Conservation (phyloP, 2,888 invertebrate species). For the Ormyrus labotus region DNA sequence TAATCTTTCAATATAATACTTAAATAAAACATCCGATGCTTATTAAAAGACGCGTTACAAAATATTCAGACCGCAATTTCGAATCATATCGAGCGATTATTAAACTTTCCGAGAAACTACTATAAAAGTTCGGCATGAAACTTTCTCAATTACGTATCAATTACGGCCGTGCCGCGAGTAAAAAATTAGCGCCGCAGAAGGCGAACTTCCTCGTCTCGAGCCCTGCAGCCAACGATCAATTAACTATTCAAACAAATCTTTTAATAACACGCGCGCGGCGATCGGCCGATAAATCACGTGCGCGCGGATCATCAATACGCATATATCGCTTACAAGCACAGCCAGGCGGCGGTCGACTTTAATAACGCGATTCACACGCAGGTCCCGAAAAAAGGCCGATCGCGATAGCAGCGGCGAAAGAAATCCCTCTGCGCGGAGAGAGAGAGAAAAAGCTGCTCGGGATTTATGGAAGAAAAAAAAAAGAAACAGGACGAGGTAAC, state of each 20-base stretch:
- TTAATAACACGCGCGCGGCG: constrained; percentile 1
- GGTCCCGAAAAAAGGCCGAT: constrained; percentile 22
- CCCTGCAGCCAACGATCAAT: not conserved
- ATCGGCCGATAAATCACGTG: not conserved
- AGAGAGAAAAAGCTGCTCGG: constrained; percentile 12
- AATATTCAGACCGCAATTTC: too few relatives aligned
- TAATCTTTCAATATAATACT: too few relatives aligned
- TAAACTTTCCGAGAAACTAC: too few relatives aligned
- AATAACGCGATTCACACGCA: constrained; percentile 24
- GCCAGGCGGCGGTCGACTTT: not conserved
- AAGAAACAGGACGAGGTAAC: constrained; percentile 1
- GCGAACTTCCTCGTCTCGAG: too few relatives aligned
- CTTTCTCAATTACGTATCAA: not conserved
- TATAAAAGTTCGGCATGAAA: too few relatives aligned
- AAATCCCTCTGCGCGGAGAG: not conserved
- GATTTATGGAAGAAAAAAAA: constrained; percentile 28
- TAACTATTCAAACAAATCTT: constrained; percentile 30
- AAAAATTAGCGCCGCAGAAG: not conserved
- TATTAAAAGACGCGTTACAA: too few relatives aligned
- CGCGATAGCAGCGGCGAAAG: constrained; percentile 20
- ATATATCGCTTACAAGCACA: not conserved
- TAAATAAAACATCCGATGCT: too few relatives aligned
- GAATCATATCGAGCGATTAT: too few relatives aligned
- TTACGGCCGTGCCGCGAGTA: not conserved
- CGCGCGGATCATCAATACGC: not conserved